A percentile compares a stretch with the other conserved stretches of the same genome.
phyloP scores from a whole-genome alignment of 2,113 vertebrate species.

The Aptenodytes forsteri region DNA sequence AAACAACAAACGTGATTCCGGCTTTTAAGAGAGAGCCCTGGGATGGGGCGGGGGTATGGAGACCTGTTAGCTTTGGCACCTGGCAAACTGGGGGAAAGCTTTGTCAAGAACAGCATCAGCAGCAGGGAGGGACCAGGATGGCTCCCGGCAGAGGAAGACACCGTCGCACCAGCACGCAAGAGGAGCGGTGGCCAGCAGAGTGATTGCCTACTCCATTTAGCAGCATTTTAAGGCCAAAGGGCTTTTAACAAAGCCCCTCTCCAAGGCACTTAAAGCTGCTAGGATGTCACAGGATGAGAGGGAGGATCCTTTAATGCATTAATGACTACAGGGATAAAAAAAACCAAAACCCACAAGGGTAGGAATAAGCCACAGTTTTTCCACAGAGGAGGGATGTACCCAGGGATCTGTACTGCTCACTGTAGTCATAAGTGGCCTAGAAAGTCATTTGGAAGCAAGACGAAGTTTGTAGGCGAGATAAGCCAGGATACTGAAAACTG shows the following conservation, averaged over 20 bases:
- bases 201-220: background rate
- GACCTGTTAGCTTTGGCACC: background rate
- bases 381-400: background rate
- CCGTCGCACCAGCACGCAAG: background rate
- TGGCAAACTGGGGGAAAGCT: background rate
- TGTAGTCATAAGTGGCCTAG: background rate
- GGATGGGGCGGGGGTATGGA: too few relatives aligned
- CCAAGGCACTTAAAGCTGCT: background rate
- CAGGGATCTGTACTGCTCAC: background rate
- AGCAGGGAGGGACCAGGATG: background rate
- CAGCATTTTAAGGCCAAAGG: background rate
- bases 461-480: background rate
- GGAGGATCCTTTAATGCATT: conserved; percentile 12
- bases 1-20: rapidly evolving
- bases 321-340: background rate
- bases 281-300: background rate
- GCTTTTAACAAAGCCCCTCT: background rate
- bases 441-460: background rate
- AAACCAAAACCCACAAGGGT: background rate
- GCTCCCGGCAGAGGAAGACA: background rate
- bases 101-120: background rate
- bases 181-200: background rate
- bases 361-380: background rate
- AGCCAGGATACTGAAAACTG: background rate
- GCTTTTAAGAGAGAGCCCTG: background rate